These are phyloP conservation scores for Sipha flava DNA, from an alignment of 1,140 invertebrate species.

Conservation along the genomic window DNA sequence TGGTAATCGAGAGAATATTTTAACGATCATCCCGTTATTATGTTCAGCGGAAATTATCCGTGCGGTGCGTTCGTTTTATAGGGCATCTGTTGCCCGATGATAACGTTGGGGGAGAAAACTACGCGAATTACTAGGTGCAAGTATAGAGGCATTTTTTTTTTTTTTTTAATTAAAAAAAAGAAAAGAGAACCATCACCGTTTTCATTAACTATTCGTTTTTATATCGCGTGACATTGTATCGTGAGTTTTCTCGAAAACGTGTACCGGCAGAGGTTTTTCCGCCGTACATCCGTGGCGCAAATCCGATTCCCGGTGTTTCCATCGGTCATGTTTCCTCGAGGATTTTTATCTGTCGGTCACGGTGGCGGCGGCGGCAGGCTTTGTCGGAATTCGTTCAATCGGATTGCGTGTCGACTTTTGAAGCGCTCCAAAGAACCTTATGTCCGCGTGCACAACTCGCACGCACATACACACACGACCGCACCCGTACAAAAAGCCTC, in stretches of 20 bases:
- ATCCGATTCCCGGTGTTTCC: neutral
- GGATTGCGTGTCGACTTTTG: neutral
- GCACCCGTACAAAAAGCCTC: no score
- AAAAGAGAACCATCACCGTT: neutral
- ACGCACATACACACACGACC: neutral
- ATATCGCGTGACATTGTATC: neutral
- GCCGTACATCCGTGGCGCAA: no score
- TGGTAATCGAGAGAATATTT: no score
- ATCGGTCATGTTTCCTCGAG: neutral
- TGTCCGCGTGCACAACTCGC: no score
- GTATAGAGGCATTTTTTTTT: neutral
- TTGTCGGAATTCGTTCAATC: neutral
- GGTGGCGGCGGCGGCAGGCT: no score
- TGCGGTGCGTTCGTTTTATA: no score
- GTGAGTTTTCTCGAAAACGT: neutral
- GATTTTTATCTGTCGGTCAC: neutral
- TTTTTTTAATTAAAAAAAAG: neutral
- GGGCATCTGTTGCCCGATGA: neutral
- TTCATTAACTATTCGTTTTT: neutral
- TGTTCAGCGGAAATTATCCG: no score
- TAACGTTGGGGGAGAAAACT: neutral
- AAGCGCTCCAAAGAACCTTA: no score
- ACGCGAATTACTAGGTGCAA: neutral
- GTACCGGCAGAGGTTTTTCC: no score
- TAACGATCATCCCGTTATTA: no score